Evolutionary conservation across 2,888 invertebrate species (phyloP), one percentile per base, ranked within the genome.

Genomic region (Sarcophaga caerulescens): DNA sequence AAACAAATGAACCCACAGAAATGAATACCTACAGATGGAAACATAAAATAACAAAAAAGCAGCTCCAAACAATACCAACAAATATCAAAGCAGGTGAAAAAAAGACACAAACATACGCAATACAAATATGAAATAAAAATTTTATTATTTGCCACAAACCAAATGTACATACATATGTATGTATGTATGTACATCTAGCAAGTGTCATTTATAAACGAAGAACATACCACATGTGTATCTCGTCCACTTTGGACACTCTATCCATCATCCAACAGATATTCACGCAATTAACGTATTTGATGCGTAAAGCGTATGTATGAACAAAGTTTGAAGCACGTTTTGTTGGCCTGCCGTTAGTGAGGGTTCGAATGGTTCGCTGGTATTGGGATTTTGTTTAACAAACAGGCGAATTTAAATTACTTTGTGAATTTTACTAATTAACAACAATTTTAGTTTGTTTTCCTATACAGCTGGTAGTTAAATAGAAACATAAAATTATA

Each of bases 401-500:
- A 85, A 85, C 79, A 79, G 82, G 75, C 75, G 75, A 70, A 66
- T 85, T 82, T 77, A 82, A 85, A 85, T 85, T 82, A 80, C 85
- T 80, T 80, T 85, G 82, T 82, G 85, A 85, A 82, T 79, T 82
- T 82, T 69, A 79, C 82, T 85, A 82, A 85, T 85, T 85, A 85
- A 85, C 85, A 73, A 71, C 35, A 68, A 47, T 52, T 76, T 76
- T 70, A 62, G 66, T 78, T 78, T 23, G 21, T 63, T 25, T 79
- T 19, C 35, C 17, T 35, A 69, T 52, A 69, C 52, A 69, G 10
- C 21, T 52, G 52, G 44, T 23, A 23, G 11, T 23, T 63, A 74
- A n/a, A 44, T 66, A 66, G n/a, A 35, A 60, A 60, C 0, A 60
- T 10, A 0, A 17, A 14, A 65, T 12, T 65, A 35, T 65, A 1